These are phyloP conservation scores for Pseudopodoces humilis DNA, from an alignment of 2,113 vertebrate genomes.

Conservation along the genomic window DNA sequence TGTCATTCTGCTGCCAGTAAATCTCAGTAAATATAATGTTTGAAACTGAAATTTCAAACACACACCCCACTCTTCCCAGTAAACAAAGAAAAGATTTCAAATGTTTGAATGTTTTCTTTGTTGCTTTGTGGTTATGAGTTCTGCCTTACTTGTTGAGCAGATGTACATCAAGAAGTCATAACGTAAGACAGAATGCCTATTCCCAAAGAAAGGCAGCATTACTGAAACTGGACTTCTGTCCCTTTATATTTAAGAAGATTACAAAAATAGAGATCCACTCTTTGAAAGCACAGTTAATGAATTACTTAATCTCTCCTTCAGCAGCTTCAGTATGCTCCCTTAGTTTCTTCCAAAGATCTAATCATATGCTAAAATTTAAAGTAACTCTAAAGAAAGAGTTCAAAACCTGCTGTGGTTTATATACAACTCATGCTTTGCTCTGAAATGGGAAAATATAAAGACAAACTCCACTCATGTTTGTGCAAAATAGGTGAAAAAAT, in stretches of 20 bases:
- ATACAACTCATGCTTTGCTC: neutral
- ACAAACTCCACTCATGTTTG: neutral
- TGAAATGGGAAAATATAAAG: neutral
- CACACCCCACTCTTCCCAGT: accelerated
- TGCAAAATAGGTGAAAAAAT: neutral
- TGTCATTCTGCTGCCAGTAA: neutral
- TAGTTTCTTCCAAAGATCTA: neutral
- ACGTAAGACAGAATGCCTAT: neutral
- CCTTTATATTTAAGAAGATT: slow-evolving; percentile 23
- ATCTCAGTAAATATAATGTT: neutral
- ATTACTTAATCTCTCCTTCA: slow-evolving; percentile 32
- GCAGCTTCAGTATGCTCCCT: neutral
- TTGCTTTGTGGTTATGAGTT: neutral
- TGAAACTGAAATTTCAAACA: neutral
- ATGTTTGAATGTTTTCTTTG: neutral
- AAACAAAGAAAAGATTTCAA: neutral
- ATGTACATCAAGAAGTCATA: neutral
- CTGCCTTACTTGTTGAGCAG: neutral
- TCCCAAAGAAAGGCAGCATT: neutral
- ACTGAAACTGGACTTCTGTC: neutral
- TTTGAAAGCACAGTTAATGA: slow-evolving; percentile 26
- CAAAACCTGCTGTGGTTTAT: neutral
- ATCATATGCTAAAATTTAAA: neutral
- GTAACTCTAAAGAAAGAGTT: neutral
- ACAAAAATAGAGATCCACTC: neutral